Conservation (phyloP, 2,113 vertebrate species). For the Macroglossus sobrinus region DNA sequence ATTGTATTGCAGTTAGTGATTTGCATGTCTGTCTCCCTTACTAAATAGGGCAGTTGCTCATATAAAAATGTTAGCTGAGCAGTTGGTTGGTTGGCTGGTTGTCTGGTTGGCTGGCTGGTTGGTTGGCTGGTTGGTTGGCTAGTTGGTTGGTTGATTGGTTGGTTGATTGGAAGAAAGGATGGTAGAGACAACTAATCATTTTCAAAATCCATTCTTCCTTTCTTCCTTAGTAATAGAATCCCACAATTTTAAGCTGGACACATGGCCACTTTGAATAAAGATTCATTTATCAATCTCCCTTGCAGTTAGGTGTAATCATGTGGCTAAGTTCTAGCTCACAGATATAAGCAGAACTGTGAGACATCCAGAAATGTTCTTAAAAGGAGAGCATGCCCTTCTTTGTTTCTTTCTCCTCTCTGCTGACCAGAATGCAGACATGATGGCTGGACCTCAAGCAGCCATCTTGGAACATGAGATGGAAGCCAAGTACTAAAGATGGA, state of each 20-base stretch:
- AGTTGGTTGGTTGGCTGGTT: background rate
- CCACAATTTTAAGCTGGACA: conserved; percentile 21
- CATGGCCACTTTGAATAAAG: conserved; percentile 15
- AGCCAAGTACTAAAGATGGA: background rate
- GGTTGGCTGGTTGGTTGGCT: conserved; percentile 27
- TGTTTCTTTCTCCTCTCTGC: background rate
- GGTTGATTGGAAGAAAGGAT: conserved; percentile 29
- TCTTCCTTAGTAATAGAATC: conserved; percentile 38
- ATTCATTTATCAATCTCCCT: background rate
- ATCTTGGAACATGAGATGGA: background rate
- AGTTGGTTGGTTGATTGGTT: background rate
- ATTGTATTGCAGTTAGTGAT: conserved; percentile 34
- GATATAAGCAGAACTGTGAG: background rate
- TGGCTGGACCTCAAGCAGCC: conserved; percentile 16
- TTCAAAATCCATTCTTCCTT: conserved; percentile 2
- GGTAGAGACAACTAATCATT: conserved; percentile 36
- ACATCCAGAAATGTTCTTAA: conserved; percentile 23
- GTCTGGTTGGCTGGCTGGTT: background rate
- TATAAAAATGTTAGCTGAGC: conserved; percentile 7
- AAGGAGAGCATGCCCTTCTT: background rate
- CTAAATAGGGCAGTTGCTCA: conserved; percentile 60
- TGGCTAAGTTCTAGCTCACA: background rate
- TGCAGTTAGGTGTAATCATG: background rate
- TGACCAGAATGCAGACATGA: background rate
- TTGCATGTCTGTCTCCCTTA: conserved; percentile 60